Conservation (phyloP, 1,140 invertebrate genomes). For the Leucophenga varia region DNA sequence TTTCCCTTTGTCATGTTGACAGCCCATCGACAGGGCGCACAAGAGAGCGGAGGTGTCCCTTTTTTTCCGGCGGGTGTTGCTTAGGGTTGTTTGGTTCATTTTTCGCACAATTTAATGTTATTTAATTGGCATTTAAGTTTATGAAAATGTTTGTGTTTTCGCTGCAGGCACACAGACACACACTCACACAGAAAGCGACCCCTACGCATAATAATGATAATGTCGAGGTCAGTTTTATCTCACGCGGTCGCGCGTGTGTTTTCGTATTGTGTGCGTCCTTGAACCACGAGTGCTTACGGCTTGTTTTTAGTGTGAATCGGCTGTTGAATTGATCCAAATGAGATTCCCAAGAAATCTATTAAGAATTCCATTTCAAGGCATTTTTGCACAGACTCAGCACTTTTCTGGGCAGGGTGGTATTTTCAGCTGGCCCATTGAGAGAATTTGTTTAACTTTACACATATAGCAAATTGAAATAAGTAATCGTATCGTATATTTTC, state of each 20-base stretch:
- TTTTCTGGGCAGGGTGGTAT: no score
- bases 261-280: slow-evolving; percentile 4
- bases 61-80: slow-evolving; percentile 11
- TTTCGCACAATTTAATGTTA: slow-evolving; percentile 52
- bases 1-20: slow-evolving; percentile 52
- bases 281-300: slow-evolving; percentile 4
- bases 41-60: no score
- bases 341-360: no score
- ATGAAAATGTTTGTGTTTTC: slow-evolving; percentile 30
- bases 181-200: no score
- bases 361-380: no score
- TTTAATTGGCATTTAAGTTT: slow-evolving; percentile 52
- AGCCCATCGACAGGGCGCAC: slow-evolving; percentile 33
- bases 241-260: slow-evolving; percentile 1
- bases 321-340: slow-evolving; percentile 4
- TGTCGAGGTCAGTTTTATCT: slow-evolving; percentile 29
- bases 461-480: no score
- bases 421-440: no score
- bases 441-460: no score
- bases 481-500: no score
- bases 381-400: no score
- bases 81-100: slow-evolving; percentile 30
- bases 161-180: no score
- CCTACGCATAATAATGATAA: slow-evolving; percentile 21
- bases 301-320: slow-evolving; percentile 6